These are phyloP conservation scores for Nomada ferruginata DNA, from an alignment of 2,888 invertebrate species.

Conservation along the genomic window DNA sequence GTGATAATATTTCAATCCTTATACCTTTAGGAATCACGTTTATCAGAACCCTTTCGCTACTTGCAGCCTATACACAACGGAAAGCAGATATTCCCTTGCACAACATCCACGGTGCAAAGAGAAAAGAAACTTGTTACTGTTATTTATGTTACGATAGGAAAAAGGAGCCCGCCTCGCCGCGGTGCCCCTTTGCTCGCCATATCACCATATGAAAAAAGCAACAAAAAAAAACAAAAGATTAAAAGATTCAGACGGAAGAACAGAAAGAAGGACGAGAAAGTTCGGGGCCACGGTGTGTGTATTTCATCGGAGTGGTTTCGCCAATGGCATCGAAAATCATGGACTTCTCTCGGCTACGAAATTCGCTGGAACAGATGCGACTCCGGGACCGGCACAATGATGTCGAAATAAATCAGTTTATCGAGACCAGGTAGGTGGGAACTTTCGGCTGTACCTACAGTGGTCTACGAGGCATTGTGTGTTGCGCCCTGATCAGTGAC, in stretches of 20 bases:
- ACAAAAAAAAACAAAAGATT: background rate
- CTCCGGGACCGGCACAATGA: constrained; percentile 74
- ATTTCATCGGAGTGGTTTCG: constrained; percentile 40
- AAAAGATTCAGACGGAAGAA: constrained; percentile 4
- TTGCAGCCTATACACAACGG: too few relatives aligned
- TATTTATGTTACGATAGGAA: constrained; percentile 31
- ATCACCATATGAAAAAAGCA: constrained; percentile 11
- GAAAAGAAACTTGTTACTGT: constrained; percentile 18
- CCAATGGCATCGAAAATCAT: constrained; percentile 37
- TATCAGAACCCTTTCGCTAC: too few relatives aligned
- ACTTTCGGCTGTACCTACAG: constrained; percentile 69
- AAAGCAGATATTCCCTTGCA: too few relatives aligned
- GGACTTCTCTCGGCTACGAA: constrained; percentile 57
- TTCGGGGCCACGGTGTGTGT: constrained; percentile 21
- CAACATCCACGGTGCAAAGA: background rate
- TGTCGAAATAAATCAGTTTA: constrained; percentile 84
- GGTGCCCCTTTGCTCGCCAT: constrained; percentile 9
- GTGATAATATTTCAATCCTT: too few relatives aligned
- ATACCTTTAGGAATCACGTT: too few relatives aligned
- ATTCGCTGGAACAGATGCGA: constrained; percentile 80
- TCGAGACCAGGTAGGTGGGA: constrained; percentile 79
- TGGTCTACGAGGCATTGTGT: constrained; percentile 76
- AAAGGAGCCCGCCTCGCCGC: background rate
- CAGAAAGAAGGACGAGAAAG: constrained; percentile 22
- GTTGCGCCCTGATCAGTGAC: constrained; percentile 76